Percentiles rank a stretch among this genome's conserved stretches.
Conservation (phyloP, 2,113 vertebrate genomes). For the Burhinus bistriatus region DNA sequence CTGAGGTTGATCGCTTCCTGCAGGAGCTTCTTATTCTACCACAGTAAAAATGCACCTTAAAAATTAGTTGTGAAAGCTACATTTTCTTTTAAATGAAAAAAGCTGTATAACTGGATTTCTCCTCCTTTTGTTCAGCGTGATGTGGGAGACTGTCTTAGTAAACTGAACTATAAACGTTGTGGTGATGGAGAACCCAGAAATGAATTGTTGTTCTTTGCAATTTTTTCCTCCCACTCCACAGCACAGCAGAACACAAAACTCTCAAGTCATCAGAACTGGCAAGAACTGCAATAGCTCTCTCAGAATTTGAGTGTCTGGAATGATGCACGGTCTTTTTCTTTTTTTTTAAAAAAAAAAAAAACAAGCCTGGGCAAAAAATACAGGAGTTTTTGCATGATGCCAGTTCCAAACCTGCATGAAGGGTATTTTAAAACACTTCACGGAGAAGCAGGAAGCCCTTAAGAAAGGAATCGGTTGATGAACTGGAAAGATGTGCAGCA, state of each 20-base stretch:
- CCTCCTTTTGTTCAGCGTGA: neutral
- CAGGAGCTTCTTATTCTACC: neutral
- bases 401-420: too few relatives aligned
- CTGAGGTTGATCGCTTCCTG: neutral
- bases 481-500: neutral
- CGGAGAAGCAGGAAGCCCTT: too few relatives aligned
- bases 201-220: neutral
- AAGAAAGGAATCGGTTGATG: too few relatives aligned
- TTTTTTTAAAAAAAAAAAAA: neutral
- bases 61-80: neutral
- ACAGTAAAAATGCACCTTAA: neutral
- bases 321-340: neutral
- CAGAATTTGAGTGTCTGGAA: neutral
- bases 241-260: neutral
- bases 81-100: neutral
- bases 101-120: neutral
- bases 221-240: neutral
- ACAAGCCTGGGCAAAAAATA: too few relatives aligned
- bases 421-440: too few relatives aligned
- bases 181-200: neutral
- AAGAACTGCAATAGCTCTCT: neutral
- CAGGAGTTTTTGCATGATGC: too few relatives aligned
- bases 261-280: neutral
- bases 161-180: neutral
- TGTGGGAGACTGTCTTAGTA: neutral